These are phyloP conservation scores for Trachelus tabidus DNA, from an alignment of 2,888 invertebrate species.

Conservation along the genomic window DNA sequence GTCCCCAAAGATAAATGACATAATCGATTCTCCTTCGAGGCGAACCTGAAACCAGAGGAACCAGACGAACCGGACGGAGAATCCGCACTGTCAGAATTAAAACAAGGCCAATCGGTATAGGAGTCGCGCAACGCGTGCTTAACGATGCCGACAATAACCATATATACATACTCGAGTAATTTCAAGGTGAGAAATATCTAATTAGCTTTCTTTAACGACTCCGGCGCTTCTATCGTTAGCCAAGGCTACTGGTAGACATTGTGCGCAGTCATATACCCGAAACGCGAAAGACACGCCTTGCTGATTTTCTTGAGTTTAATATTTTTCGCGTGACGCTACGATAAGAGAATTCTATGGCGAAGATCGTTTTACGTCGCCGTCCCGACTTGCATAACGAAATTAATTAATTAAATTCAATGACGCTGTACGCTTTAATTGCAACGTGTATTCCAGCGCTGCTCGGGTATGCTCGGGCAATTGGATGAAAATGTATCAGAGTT, in stretches of 20 bases:
- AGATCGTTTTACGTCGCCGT: no score
- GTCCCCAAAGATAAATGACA: conserved; percentile 12
- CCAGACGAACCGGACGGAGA: not conserved
- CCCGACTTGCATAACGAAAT: not conserved
- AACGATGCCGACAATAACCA: not conserved
- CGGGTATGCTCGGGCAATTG: not conserved
- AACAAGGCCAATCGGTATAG: not conserved
- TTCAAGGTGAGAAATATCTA: not conserved
- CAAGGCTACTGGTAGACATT: not conserved
- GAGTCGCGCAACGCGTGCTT: not conserved
- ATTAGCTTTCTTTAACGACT: not conserved
- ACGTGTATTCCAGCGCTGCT: not conserved
- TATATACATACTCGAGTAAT: not conserved
- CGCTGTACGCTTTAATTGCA: not conserved
- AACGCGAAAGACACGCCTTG: not conserved
- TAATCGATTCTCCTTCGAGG: conserved; percentile 1
- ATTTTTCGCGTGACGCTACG: not conserved
- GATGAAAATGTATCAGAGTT: not conserved
- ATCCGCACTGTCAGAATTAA: not conserved
- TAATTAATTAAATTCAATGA: not conserved
- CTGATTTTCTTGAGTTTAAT: not conserved
- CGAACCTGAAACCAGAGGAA: not conserved
- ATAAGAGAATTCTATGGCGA: not conserved
- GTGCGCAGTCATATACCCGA: not conserved
- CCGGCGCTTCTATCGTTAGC: not conserved